phyloP scores from a whole-genome alignment of 1,140 invertebrate genomes.

The Dendrolimus kikuchii region DNA sequence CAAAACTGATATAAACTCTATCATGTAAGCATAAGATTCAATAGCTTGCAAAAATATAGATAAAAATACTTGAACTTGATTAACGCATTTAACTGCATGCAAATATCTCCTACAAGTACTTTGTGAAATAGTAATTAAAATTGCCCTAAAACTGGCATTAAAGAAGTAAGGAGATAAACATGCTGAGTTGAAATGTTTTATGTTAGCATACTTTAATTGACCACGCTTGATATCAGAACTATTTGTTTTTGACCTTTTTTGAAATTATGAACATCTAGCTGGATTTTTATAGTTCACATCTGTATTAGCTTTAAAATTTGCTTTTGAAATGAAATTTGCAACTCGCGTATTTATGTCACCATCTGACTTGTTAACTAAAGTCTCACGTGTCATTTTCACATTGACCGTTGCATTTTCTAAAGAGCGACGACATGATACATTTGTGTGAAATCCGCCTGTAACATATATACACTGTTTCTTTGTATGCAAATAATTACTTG shows the following conservation, averaged over 20 bases:
- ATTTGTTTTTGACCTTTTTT: too few relatives aligned
- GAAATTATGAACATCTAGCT: too few relatives aligned
- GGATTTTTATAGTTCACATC: too few relatives aligned
- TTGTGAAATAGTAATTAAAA: constrained; percentile 1
- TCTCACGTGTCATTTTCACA: constrained; percentile 14
- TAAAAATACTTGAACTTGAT: constrained; percentile 44
- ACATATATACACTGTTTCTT: too few relatives aligned
- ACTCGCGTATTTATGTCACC: constrained; percentile 5
- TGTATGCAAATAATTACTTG: too few relatives aligned
- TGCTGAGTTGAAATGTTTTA: too few relatives aligned
- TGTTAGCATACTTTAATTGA: too few relatives aligned
- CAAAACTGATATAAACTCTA: constrained; percentile 32
- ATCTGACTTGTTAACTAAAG: constrained; percentile 7
- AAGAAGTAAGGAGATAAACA: too few relatives aligned
- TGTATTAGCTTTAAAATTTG: too few relatives aligned
- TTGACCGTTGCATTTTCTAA: constrained; percentile 12
- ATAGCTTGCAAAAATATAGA: constrained; percentile 4
- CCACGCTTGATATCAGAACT: too few relatives aligned
- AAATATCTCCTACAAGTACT: constrained; percentile 5
- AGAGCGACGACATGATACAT: constrained; percentile 3
- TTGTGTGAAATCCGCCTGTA: background rate
- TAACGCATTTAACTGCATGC: constrained; percentile 14
- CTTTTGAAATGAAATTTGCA: background rate
- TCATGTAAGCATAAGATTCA: constrained; percentile 14
- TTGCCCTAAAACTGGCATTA: background rate